phyloP scores from a whole-genome alignment of 2,888 invertebrate species.

The Epinotia bilunana region DNA sequence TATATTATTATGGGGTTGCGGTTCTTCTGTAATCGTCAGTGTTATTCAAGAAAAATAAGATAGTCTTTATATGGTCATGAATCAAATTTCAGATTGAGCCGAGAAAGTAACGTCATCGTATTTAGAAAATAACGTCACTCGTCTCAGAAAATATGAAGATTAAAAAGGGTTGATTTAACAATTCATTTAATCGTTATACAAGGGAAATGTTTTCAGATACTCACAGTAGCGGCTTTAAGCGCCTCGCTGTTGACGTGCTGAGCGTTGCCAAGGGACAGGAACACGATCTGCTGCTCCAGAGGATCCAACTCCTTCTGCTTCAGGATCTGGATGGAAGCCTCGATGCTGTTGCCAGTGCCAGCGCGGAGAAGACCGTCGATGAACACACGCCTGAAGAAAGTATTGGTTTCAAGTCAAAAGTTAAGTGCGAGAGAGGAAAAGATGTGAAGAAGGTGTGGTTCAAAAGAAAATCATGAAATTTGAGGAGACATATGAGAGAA shows the following conservation, averaged over 20 bases:
- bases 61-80: too few relatives aligned
- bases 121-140: too few relatives aligned
- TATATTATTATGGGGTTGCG: too few relatives aligned
- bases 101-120: too few relatives aligned
- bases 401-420: neutral
- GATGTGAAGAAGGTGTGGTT: neutral
- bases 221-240: slow-evolving; percentile 85
- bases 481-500: too few relatives aligned
- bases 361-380: slow-evolving; percentile 92
- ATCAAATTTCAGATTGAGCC: too few relatives aligned
- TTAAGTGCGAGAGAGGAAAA: neutral
- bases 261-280: slow-evolving; percentile 87
- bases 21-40: too few relatives aligned
- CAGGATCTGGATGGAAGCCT: slow-evolving; percentile 87
- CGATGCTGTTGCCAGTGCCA: slow-evolving; percentile 91
- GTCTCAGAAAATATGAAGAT: too few relatives aligned
- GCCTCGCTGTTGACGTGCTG: slow-evolving; percentile 87
- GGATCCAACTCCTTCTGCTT: slow-evolving; percentile 85
- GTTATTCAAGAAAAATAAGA: too few relatives aligned
- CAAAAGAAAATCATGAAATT: too few relatives aligned
- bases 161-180: too few relatives aligned
- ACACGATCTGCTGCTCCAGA: slow-evolving; percentile 86
- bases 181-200: neutral
- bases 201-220: slow-evolving; percentile 51
- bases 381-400: slow-evolving; percentile 86